Conservation (phyloP, 2,888 invertebrate species). For the Agapetus fuscipes region DNA sequence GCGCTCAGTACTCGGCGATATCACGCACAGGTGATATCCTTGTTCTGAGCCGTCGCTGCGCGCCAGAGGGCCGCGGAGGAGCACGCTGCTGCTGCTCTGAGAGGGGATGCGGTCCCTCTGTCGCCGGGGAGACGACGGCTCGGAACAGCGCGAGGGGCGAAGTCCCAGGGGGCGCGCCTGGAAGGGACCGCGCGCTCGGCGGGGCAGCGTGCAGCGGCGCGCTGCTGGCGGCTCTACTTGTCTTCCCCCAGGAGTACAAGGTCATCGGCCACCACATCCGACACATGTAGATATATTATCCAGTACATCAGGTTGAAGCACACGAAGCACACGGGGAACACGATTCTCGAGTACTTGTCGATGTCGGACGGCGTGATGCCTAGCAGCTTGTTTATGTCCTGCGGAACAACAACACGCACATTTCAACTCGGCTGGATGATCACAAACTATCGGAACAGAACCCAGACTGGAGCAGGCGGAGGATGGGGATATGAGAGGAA, state of each 20-base stretch:
- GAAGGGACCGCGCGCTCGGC: constrained; percentile 12
- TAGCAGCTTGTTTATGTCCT: constrained; percentile 81
- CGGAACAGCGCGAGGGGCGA: constrained; percentile 2
- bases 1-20: no score
- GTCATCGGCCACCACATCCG: constrained; percentile 91
- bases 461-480: no score
- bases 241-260: constrained; percentile 70
- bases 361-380: constrained; percentile 95
- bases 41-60: no score
- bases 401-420: no score
- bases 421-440: no score
- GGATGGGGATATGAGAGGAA: no score
- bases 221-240: constrained; percentile 44
- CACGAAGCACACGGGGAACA: constrained; percentile 97
- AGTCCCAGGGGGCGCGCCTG: constrained; percentile 6
- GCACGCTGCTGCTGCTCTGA: no score
- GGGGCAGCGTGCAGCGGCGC: constrained; percentile 1
- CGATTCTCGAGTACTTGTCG: constrained; percentile 97
- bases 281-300: constrained; percentile 94
- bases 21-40: no score
- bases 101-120: background rate
- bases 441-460: no score
- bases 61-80: no score
- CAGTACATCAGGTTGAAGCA: constrained; percentile 98
- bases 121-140: no score